phyloP scores from a whole-genome alignment of 2,113 vertebrate genomes.

The Pseudolaguvia tuberculata region DNA sequence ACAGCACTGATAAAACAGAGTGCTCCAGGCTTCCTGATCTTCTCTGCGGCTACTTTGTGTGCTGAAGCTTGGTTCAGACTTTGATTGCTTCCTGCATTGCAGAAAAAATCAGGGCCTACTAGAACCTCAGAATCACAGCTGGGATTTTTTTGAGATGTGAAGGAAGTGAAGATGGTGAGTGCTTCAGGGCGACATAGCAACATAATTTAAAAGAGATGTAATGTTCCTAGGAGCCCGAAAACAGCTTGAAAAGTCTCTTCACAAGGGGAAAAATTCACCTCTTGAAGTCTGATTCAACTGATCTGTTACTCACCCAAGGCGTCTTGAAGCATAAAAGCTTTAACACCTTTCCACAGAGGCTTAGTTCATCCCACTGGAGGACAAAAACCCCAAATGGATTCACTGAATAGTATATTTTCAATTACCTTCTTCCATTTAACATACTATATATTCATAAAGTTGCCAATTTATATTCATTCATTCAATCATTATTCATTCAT shows the following conservation, averaged over 20 bases:
- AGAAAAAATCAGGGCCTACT: not conserved
- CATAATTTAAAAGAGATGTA: conserved; percentile 3
- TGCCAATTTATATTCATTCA: not conserved
- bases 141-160: not conserved
- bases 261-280: not conserved
- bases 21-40: no score
- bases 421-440: not conserved
- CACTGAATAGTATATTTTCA: no score
- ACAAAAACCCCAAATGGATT: not conserved
- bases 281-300: not conserved
- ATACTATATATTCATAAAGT: not conserved
- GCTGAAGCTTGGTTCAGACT: not conserved
- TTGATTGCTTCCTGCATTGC: not conserved
- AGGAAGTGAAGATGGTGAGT: not conserved
- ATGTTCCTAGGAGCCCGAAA: not conserved
- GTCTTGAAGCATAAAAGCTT: not conserved
- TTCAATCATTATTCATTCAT: no score
- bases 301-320: not conserved
- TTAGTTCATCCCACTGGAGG: not conserved
- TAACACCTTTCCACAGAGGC: not conserved
- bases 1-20: not conserved
- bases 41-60: no score
- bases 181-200: not conserved
- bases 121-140: not conserved
- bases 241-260: not conserved